Base-by-base conservation (phyloP, 2,888 invertebrate species). In the Malthinus flaveolus region DNA sequence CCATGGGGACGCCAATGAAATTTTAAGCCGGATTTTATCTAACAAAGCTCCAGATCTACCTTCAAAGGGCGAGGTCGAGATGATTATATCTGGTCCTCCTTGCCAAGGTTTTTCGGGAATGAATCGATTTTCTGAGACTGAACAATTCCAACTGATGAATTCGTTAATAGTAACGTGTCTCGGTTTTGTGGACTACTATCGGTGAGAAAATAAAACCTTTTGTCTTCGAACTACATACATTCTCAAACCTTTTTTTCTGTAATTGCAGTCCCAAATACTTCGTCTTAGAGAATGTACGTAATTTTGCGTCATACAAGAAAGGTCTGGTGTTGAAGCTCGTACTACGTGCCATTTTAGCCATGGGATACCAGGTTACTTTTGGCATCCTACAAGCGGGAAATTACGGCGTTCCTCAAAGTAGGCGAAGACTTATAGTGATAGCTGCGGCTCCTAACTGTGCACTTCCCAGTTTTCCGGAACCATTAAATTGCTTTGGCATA, bases 21-120 rank as follows among this genome's bases (percentile, higher is more conserved):
- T 93, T 47, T 80, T 93, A 33, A 81, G 82, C 61, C 81, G 83
- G 51, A 89, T 86, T 1, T 86, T 93, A 79, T 79, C 85, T 10
- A 87, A 85, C 1, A 53, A 69, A 32, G 72, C 67, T 1, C 52
- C 56, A 15, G 13, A 15, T 7, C 78, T 92, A 39, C 93, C 93
- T 0, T 79, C 81, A 74, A 88, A 86, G 71, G 92, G 92, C 0
- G 90, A 93, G 61, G 92, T 94, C 0, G 92, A 94, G 69, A 76
- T 93, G 57, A 77, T 94, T 23, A 90, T 91, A 71, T 93, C 93
- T 7, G 93, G 93, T 1, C 93, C 93, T 1, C 93, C 93, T 0
- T 93, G 93, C 73, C 93, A 93, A 77, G 93, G 93, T 3, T 94
- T 93, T 79, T 91, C 90, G 46, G 91, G 91, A 36, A 92, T 93